A percentile compares a stretch with the other conserved stretches of the same genome.
Conservation (phyloP, 2,113 vertebrate species). For the Microcebus jonahi region DNA sequence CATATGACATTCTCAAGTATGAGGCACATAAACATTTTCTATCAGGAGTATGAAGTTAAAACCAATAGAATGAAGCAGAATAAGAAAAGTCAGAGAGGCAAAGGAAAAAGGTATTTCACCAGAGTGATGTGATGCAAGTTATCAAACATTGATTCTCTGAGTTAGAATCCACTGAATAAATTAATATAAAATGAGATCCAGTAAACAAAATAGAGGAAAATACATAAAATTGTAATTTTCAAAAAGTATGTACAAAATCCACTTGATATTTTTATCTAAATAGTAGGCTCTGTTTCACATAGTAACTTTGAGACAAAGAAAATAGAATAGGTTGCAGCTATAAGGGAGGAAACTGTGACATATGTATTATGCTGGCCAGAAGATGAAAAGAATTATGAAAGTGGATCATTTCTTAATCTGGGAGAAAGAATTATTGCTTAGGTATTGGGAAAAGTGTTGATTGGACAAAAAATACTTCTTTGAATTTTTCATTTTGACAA, state of each 20-base stretch:
- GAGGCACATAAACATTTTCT: background rate
- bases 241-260: background rate
- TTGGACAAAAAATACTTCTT: background rate
- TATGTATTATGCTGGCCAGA: background rate
- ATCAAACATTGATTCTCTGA: background rate
- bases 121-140: background rate
- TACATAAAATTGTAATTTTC: background rate
- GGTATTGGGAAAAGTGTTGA: background rate
- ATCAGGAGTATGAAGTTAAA: background rate
- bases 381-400: background rate
- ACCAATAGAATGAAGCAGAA: background rate
- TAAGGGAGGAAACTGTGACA: background rate
- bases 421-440: background rate
- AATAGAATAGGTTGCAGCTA: background rate
- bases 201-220: background rate
- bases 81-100: background rate
- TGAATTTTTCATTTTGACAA: background rate
- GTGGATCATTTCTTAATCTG: background rate
- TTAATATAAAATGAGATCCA: background rate
- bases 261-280: background rate
- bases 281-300: background rate
- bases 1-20: background rate
- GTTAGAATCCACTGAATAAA: background rate
- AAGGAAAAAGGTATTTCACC: background rate
- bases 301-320: background rate